Evolutionary conservation across 2,888 invertebrate species (phyloP), one percentile per base, ranked within the genome.

Genomic region (Stegophylla sp.): DNA sequence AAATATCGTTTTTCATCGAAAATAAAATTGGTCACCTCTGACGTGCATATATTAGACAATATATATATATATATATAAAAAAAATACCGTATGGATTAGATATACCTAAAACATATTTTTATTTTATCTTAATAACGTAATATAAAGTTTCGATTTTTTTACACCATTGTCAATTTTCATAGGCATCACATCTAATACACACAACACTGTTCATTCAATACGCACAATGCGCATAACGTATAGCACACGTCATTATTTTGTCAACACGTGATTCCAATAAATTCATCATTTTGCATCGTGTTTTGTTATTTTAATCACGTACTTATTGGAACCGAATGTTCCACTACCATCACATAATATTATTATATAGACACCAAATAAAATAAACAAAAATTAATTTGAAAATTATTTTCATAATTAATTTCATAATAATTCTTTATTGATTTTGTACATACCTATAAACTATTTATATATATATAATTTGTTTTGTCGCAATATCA

Each of bases 221-320:
- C n/a, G n/a, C 17, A 61, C 28, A 28, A 23, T 26, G 23, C 26
- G 23, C 43, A 45, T 45, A 45, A 23, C 15, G 23, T 66, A 45
- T 45, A 23, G 43, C 26, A 9, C 3, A 23, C 67, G 26, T 23
- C 45, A 45, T 17, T 67, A 17, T n/a, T n/a, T n/a, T 67, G 67
- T 67, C 67, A 67, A 67, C 67, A 67, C 45, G 26, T 67, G 45
- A 67, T 67, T 67, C 26, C 43, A 26, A 23, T 67, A 45, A 43
- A 45, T 67, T 45, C 23, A 23, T 45, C 15, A 43, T 67, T 67
- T 71, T 20, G 34, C 53, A 48, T 20, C 51, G 71, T 10, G 17
- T 67, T 67, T 26, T 67, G 67, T 67, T 67, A 67, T 67, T 67
- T 67, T 67, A 67, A 67, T 67, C 67, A 45, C 45, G 67, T 67